phyloP scores from a whole-genome alignment of 1,140 invertebrate species.

The Lutraria rhynchaena region DNA sequence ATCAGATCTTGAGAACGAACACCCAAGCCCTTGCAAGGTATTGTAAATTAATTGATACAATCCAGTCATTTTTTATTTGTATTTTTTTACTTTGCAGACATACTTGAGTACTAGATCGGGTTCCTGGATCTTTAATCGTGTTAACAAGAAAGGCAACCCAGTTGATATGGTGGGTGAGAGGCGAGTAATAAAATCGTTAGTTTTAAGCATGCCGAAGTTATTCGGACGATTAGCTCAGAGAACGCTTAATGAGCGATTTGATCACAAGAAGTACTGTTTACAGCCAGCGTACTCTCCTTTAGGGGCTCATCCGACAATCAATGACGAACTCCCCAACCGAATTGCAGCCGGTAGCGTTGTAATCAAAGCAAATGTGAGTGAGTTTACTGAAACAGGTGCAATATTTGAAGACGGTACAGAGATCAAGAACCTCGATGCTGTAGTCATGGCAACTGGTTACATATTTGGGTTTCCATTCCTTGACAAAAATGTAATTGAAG shows the following conservation, averaged over 20 bases:
- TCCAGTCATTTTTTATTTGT: no score
- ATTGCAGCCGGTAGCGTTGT: conserved; percentile 81
- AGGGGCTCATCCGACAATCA: conserved; percentile 83
- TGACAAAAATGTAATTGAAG: conserved; percentile 71
- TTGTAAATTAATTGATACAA: no score
- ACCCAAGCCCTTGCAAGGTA: no score
- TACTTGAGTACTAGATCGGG: conserved; percentile 83
- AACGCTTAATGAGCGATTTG: conserved; percentile 78
- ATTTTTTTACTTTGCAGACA: conserved; percentile 71
- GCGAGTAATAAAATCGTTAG: not conserved
- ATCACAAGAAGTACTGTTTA: conserved; percentile 80
- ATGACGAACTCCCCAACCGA: conserved; percentile 83
- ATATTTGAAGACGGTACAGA: conserved; percentile 79
- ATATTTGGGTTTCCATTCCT: conserved; percentile 75
- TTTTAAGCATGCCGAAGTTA: not conserved
- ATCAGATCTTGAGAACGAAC: no score
- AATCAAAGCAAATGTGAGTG: conserved; percentile 75
- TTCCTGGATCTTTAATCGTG: conserved; percentile 82
- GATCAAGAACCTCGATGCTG: conserved; percentile 70
- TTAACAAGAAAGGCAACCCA: conserved; percentile 74
- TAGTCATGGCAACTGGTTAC: conserved; percentile 77
- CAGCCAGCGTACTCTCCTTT: conserved; percentile 82
- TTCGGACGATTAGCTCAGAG: not conserved
- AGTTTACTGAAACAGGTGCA: conserved; percentile 75
- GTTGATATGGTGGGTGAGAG: conserved; percentile 60